phyloP scores from a whole-genome alignment of 2,888 invertebrate genomes.

The Epirrhoe tristata region DNA sequence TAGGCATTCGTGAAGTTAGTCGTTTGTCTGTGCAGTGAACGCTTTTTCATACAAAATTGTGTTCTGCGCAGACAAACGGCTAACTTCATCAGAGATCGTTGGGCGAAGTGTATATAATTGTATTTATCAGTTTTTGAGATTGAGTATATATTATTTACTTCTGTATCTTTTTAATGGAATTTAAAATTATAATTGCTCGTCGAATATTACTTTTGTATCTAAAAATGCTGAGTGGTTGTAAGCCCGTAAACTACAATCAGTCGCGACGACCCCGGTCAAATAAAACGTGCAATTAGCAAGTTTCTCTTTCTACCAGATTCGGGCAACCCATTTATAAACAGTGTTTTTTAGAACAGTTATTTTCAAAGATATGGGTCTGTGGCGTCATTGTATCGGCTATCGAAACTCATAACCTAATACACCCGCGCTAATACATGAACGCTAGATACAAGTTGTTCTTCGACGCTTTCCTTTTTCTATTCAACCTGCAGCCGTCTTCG shows the following conservation, averaged over 20 bases:
- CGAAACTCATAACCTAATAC: constrained; percentile 80
- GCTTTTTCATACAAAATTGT: too few species aligned
- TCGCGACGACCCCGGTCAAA: constrained; percentile 42
- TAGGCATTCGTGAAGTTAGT: too few species aligned
- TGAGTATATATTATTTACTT: too few species aligned
- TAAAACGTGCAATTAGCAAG: constrained; percentile 77
- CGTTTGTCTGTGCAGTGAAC: too few species aligned
- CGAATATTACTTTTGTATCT: too few species aligned
- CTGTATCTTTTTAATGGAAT: too few species aligned
- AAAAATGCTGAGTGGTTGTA: constrained; percentile 18
- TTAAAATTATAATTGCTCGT: too few species aligned
- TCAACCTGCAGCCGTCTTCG: constrained; percentile 65
- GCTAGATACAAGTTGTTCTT: constrained; percentile 80
- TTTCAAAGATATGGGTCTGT: constrained; percentile 62
- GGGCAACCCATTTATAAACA: constrained; percentile 78
- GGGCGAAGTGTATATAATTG: too few species aligned
- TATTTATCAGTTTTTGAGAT: too few species aligned
- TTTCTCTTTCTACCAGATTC: constrained; percentile 78
- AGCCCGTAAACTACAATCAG: constrained; percentile 22
- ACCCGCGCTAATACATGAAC: constrained; percentile 80
- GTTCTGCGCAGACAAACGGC: too few species aligned
- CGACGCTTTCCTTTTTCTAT: constrained; percentile 64
- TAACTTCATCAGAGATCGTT: too few species aligned
- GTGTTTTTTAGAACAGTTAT: constrained; percentile 62
- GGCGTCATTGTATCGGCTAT: constrained; percentile 77